Evolutionary conservation across 2,888 invertebrate genomes (phyloP).

Genomic region (Ormyrus nitidulus): DNA sequence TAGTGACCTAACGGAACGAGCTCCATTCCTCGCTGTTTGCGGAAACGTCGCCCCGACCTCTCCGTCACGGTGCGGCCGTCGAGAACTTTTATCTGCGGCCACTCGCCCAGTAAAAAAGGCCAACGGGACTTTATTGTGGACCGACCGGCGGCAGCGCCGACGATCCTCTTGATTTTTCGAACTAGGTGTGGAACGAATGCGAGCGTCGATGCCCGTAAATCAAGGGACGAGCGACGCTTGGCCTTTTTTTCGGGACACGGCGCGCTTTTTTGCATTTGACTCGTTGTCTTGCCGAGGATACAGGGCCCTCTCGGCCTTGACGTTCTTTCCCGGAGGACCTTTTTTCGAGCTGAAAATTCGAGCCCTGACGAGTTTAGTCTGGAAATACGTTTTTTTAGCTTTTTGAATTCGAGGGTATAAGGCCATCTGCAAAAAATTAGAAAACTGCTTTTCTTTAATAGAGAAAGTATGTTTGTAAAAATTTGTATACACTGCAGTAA

Average conservation of each 20-base stretch:
- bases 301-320: constrained; percentile 35
- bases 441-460: no score
- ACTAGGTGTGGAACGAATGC: constrained; percentile 36
- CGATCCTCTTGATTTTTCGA: constrained; percentile 24
- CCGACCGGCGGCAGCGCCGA: neutral
- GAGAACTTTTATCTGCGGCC: constrained; percentile 46
- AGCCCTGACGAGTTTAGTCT: neutral
- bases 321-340: neutral
- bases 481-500: no score
- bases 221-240: constrained; percentile 8
- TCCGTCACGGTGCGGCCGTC: constrained; percentile 41
- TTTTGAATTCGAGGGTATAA: no score
- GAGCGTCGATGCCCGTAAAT: constrained; percentile 43
- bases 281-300: neutral
- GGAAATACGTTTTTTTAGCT: no score
- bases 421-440: no score
- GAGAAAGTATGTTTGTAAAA: no score
- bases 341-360: constrained; percentile 26
- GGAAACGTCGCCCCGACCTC: constrained; percentile 60
- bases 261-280: constrained; percentile 3
- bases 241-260: neutral
- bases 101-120: constrained; percentile 41
- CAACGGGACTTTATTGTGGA: constrained; percentile 49
- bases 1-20: constrained; percentile 62
- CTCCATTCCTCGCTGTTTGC: constrained; percentile 61